Conservation (phyloP, 2,113 vertebrate species). For the Benthochromis sp. region DNA sequence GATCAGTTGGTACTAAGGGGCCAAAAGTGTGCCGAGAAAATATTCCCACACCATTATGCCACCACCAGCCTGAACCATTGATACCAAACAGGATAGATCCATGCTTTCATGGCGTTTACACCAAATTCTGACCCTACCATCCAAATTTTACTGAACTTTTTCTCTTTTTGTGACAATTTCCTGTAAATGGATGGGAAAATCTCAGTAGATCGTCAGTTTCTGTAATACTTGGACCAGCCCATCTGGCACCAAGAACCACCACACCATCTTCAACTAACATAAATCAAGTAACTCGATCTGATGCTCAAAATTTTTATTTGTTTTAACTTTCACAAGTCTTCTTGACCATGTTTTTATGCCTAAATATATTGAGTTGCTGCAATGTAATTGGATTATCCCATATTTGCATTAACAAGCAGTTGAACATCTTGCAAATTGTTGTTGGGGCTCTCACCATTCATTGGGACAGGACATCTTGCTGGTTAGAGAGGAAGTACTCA, state of each 20-base stretch:
- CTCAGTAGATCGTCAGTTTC: neutral
- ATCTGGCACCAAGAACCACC: neutral
- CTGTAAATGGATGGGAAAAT: neutral
- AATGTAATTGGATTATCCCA: neutral
- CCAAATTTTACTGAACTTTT: neutral
- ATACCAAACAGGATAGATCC: neutral
- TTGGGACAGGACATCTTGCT: neutral
- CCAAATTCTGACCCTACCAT: neutral
- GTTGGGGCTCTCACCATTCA: neutral
- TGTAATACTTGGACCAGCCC: neutral
- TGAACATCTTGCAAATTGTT: neutral
- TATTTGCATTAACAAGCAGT: neutral
- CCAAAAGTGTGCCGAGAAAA: neutral
- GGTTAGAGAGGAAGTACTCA: neutral
- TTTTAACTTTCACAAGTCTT: neutral
- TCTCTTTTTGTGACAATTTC: neutral
- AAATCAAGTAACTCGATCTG: neutral
- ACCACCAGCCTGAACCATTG: neutral
- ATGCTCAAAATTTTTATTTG: neutral
- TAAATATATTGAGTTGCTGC: neutral
- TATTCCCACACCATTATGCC: neutral
- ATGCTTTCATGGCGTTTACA: neutral
- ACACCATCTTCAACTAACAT: neutral
- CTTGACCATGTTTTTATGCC: neutral
- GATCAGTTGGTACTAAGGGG: neutral